Conservation (phyloP, 2,888 invertebrate genomes). For the Cerceris ruficornis region DNA sequence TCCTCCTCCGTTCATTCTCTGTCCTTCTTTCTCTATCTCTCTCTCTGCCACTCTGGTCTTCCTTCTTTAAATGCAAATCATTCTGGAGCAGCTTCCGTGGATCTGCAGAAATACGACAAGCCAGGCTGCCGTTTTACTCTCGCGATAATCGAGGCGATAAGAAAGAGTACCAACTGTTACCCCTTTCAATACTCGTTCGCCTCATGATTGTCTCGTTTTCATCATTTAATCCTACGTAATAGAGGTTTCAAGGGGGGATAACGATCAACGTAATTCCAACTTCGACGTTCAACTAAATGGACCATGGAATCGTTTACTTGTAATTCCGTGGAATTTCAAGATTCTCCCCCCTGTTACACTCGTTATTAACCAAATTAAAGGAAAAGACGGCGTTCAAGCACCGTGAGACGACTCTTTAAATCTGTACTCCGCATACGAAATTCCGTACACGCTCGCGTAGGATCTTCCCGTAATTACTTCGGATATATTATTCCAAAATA, state of each 20-base stretch:
- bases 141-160: neutral
- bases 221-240: too few relatives aligned
- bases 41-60: neutral
- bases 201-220: too few relatives aligned
- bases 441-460: neutral
- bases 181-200: too few relatives aligned
- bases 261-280: too few relatives aligned
- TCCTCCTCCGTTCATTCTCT: too few relatives aligned
- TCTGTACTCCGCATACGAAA: neutral
- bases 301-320: neutral
- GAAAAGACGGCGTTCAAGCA: neutral
- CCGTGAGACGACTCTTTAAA: neutral
- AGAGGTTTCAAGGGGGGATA: too few relatives aligned
- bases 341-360: neutral
- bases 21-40: too few relatives aligned
- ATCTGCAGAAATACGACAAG: neutral
- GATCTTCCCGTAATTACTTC: constrained; percentile 6
- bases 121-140: neutral
- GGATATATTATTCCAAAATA: constrained; percentile 18
- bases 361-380: neutral
- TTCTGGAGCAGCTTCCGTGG: neutral
- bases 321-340: neutral
- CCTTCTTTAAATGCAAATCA: constrained; percentile 41
- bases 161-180: neutral
- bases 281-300: too few relatives aligned